These are phyloP conservation scores for Chironomus striatipennis DNA, from an alignment of 1,140 invertebrate genomes.

Conservation along the genomic window DNA sequence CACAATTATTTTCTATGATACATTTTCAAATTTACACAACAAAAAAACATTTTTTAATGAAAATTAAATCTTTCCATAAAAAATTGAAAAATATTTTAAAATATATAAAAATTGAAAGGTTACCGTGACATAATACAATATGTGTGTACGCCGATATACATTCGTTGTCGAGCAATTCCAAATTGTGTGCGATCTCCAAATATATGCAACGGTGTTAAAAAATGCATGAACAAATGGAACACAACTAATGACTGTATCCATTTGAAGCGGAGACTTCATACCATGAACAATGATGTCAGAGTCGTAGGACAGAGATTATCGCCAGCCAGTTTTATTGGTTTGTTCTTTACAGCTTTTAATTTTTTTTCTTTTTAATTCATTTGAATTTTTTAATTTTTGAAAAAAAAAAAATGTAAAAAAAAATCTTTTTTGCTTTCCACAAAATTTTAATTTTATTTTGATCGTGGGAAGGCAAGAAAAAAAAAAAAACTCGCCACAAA, in stretches of 20 bases:
- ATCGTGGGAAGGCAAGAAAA: too few relatives aligned
- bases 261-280: background rate
- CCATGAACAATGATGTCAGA: background rate
- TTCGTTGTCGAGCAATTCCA: background rate
- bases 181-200: background rate
- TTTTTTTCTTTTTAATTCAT: too few relatives aligned
- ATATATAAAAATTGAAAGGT: background rate
- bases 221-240: constrained; percentile 15
- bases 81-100: background rate
- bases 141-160: constrained; percentile 8
- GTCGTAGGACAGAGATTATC: background rate
- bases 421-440: too few relatives aligned
- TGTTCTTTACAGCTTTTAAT: background rate
- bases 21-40: too few relatives aligned
- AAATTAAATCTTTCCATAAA: too few relatives aligned
- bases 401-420: too few relatives aligned
- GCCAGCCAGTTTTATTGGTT: background rate
- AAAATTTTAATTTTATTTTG: too few relatives aligned
- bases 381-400: too few relatives aligned
- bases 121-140: constrained; percentile 1
- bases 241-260: constrained; percentile 12
- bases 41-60: too few relatives aligned
- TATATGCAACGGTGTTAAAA: background rate
- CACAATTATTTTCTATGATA: too few relatives aligned
- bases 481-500: background rate